Base-by-base conservation (phyloP, 1,140 invertebrate genomes). In the Ptiloglossa arizonensis region DNA sequence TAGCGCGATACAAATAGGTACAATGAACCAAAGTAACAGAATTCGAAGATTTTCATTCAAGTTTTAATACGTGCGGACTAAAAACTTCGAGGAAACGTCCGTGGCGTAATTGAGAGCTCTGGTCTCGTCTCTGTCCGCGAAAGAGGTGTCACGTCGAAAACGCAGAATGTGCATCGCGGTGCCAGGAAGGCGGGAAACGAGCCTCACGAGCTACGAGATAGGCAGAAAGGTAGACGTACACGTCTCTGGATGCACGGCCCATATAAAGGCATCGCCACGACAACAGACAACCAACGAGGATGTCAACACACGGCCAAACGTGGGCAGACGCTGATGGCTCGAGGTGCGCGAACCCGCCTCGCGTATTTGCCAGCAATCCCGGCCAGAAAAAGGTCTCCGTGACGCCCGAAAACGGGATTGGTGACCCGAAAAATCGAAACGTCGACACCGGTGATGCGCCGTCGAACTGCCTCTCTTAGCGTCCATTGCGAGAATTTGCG, bases 221-320 rank as follows among this genome's bases (percentile, higher is more conserved):
- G 35, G 17, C 32, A 22, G 59, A 75, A 59, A 52, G 17, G 48
- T 52, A 48, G 48, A 46, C 63, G 72, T 46, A n/a, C 41, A 22
- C 62, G 50, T 66, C 24, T 62, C 44, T 59, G 60, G 60, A 56
- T 50, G 67, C 57, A 50, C 79, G 70, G 48, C 46, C 79, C 59
- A 41, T 62, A 75, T 77, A 82, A 56, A 81, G 79, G 29, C 80
- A 66, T 81, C 48, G 72, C 35, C 41, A 57, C 27, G 71, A 48
- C 44, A 63, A 57, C 50, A 75, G 54, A n/a, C 72, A 66, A 59
- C 71, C 59, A 62, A 81, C 66, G 62, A 67, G 73, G 69, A 83
- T 81, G 79, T 81, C 81, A 77, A 81, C 73, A 77, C 59, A 50
- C 67, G 38, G 48, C 29, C 32, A 46, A 60, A 64, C 67, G 54